Evolutionary conservation across 2,888 invertebrate species (phyloP).

Genomic region (Odontomyia ornata): DNA sequence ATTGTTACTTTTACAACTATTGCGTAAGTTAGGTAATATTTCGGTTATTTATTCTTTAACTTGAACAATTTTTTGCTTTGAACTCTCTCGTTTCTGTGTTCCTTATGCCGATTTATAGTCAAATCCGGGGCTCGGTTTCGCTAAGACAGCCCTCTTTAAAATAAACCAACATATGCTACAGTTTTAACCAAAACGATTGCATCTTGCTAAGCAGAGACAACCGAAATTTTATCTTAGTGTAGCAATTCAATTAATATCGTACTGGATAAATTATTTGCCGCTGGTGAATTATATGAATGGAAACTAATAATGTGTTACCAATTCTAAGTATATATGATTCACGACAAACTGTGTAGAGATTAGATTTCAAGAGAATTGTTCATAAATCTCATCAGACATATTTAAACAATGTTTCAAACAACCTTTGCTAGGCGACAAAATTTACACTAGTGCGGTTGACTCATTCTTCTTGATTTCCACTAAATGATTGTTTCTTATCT

Average conservation of each 20-base stretch:
- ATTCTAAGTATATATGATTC: not conserved
- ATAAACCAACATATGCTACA: too few relatives aligned
- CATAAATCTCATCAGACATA: not conserved
- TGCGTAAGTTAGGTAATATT: slow-evolving; percentile 32
- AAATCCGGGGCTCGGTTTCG: too few relatives aligned
- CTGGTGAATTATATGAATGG: not conserved
- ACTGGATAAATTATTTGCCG: not conserved
- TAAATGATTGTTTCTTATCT: slow-evolving; percentile 22
- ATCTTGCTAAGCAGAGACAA: not conserved
- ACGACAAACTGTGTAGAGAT: not conserved
- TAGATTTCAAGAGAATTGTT: not conserved
- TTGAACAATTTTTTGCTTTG: too few relatives aligned
- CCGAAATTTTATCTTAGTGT: slow-evolving; percentile 21
- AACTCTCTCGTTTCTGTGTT: too few relatives aligned
- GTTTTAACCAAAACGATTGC: too few relatives aligned
- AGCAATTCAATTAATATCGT: too few relatives aligned
- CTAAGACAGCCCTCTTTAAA: too few relatives aligned
- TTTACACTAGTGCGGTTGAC: slow-evolving; percentile 2
- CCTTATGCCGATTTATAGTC: too few relatives aligned
- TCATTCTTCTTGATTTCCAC: not conserved
- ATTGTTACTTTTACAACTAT: slow-evolving; percentile 25
- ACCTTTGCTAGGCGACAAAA: not conserved
- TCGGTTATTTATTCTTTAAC: not conserved
- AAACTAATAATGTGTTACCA: not conserved
- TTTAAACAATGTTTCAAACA: not conserved